Conservation (phyloP, 2,113 vertebrate genomes). For the Serinus canaria region DNA sequence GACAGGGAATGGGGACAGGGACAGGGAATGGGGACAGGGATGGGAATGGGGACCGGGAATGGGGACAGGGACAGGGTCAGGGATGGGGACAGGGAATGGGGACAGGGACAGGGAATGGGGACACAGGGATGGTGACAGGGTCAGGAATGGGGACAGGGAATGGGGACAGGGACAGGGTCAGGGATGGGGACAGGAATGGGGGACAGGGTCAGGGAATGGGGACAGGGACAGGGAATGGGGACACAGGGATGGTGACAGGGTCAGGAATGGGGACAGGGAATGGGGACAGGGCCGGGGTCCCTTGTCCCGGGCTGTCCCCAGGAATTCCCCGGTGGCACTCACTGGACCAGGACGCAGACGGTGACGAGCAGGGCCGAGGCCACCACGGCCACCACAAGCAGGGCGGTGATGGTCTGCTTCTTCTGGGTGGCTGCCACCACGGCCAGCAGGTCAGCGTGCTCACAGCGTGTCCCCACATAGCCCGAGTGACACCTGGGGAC, state of each 20-base stretch:
- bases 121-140: no score
- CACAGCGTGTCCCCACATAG: slow-evolving; percentile 88
- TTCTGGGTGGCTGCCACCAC: slow-evolving; percentile 92
- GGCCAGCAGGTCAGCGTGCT: slow-evolving; percentile 92
- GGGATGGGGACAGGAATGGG: no score
- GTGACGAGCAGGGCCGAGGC: slow-evolving; percentile 82
- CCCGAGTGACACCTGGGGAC: slow-evolving; percentile 85
- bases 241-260: not conserved
- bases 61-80: no score
- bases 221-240: no score
- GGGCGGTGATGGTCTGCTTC: slow-evolving; percentile 86
- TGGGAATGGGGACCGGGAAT: no score
- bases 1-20: not conserved
- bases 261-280: not conserved
- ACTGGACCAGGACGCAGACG: slow-evolving; percentile 89
- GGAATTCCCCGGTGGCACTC: slow-evolving; percentile 18
- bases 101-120: no score
- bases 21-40: no score
- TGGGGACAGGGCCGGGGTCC: not conserved
- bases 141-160: no score
- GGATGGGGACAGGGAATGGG: no score
- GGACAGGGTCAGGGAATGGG: no score
- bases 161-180: no score
- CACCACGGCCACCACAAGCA: slow-evolving; percentile 87
- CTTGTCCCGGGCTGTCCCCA: not conserved